A percentile compares a stretch with the other conserved stretches of the same genome.
These are phyloP conservation scores for Himalopsyche kuldschensis DNA, from an alignment of 2,888 invertebrate species.

Conservation along the genomic window DNA sequence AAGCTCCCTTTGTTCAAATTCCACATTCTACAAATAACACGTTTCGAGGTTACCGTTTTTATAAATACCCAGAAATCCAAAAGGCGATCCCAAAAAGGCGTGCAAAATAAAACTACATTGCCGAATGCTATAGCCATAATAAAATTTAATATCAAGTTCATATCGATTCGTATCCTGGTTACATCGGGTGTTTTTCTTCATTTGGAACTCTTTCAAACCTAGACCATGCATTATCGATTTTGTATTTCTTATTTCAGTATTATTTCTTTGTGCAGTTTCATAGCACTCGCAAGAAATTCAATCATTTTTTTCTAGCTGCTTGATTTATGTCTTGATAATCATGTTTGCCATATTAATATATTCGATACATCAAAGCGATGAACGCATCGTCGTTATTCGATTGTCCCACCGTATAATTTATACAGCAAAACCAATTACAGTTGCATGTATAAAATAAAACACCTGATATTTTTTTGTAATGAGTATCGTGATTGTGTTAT, in stretches of 20 bases:
- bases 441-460: neutral
- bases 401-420: neutral
- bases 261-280: neutral
- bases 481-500: neutral
- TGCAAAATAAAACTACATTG: neutral
- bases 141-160: neutral
- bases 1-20: neutral
- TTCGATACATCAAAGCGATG: neutral
- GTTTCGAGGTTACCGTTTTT: neutral
- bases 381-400: neutral
- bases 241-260: neutral
- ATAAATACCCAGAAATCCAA: neutral
- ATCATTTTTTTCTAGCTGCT: neutral
- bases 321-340: neutral
- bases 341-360: neutral
- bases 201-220: neutral
- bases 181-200: neutral
- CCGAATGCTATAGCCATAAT: neutral
- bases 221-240: neutral
- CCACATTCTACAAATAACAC: neutral
- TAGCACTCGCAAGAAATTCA: neutral
- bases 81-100: neutral
- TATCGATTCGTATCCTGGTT: neutral
- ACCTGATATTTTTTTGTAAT: neutral
- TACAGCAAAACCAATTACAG: neutral